Evolutionary conservation across 2,113 vertebrate genomes (phyloP), one percentile per base, ranked within the genome.

Genomic region (Tragelaphus scriptus): DNA sequence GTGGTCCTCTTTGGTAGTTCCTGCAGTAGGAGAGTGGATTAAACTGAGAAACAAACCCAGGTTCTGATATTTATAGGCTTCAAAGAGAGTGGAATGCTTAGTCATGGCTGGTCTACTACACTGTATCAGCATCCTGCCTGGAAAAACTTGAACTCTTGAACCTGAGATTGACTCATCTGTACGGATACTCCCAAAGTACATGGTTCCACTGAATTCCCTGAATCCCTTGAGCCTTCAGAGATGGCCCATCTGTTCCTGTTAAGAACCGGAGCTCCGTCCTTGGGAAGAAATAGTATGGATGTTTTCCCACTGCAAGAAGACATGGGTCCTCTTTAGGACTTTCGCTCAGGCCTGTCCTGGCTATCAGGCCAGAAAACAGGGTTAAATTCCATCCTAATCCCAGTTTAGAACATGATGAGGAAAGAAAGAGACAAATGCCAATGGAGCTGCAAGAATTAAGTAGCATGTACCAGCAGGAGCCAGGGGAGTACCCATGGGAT

Each of bases 341-440:
- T 86, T 28, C 1, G 1, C 8, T 11, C 21, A 80, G 63, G 32
- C 51, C 49, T 49, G 28, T 49, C 68, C 55, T 86, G 36, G 30
- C 36, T 55, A 28, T n/a, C 47, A 47, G 61, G 55, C n/a, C 49
- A 47, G 44, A 55, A 91, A 80, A 9, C 7, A 47, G 58, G 23
- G 13, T 56, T 80, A 91, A 86, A 30, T 87, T 28, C 47, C 55
- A 87, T 8, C 44, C 36, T 79, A 80, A 63, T 79, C 12, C 49
- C 47, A 86, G 58, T 85, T 95, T 30, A 49, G 82, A 25, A 25
- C n/a, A 59, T 49, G 88, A 86, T 63, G 40, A 55, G 49, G 28
- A 58, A 65, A 79, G 44, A 91, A 86, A 95, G 40, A 65, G 49
- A 63, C 58, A 65, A 68, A 49, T n/a, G 36, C 82, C 23, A 65